Base-by-base conservation (phyloP, 2,113 vertebrate genomes). In the Dinomys branickii region DNA sequence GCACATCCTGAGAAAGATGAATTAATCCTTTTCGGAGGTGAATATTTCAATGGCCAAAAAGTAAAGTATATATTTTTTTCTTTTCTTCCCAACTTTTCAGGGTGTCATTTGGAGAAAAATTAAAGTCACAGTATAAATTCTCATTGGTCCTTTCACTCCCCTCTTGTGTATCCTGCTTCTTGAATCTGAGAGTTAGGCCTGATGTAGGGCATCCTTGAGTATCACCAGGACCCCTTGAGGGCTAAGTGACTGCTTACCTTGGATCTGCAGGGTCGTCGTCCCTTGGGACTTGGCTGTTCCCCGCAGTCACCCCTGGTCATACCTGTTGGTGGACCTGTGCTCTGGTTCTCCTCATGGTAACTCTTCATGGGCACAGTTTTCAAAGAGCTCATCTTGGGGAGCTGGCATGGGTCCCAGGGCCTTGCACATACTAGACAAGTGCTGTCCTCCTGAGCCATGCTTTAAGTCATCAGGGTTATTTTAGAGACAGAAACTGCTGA, bases 31-130 rank as follows among this genome's bases (percentile, higher is more conserved):
- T 99, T 99, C 96, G 99, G 99, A 98, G 99, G 99, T 98, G 99
- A 99, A 98, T 99, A 99, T 98, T 99, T 99, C 98, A 99, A 99
- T 97, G 99, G 99, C 97, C 99, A 99, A 98, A 99, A 99, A 99
- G 99, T 99, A 99, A 98, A 81, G 98, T 99, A 99, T 98, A 97
- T 88, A 97, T 98, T 92, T 97, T 83, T 97, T 95, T 77, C 94
- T 58, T 94, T 92, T 65, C 82, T 65, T 85, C 97, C 84, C 97
- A 67, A 92, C 97, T 97, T 98, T 61, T 88, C 69, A 35, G 69
- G 87, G 89, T 94, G 90, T 97, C 87, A 90, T 97, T 96, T 96
- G 95, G 91, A 87, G 84, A 38, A 71, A 97, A 90, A 69, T 71
- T 67, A 83, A 94, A 95, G 78, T 85, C 50, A 78, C 78, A 88